These are phyloP conservation scores for Cantharis nigra DNA, from an alignment of 2,888 invertebrate species.

Conservation along the genomic window DNA sequence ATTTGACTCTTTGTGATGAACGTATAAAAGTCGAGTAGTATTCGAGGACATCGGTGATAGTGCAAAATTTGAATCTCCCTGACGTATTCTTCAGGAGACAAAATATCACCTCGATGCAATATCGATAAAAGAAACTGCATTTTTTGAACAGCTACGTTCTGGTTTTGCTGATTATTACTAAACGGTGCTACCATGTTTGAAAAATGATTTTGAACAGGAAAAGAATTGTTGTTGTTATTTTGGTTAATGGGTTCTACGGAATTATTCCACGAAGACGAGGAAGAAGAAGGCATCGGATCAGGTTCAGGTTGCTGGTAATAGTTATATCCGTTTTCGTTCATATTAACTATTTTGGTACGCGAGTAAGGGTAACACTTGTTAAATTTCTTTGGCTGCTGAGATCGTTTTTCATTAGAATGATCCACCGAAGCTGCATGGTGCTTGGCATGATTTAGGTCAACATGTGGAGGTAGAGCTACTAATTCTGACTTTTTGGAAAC, in stretches of 20 bases:
- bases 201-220: neutral
- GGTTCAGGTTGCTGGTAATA: neutral
- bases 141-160: neutral
- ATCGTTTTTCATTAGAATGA: neutral
- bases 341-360: neutral
- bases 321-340: neutral
- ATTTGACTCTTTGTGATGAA: constrained; percentile 47
- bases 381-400: neutral
- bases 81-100: constrained; percentile 39
- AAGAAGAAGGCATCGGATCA: neutral
- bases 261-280: neutral
- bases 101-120: neutral
- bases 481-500: neutral
- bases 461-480: neutral
- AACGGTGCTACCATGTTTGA: neutral
- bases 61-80: constrained; percentile 39
- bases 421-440: neutral
- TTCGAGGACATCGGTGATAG: constrained; percentile 32
- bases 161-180: neutral
- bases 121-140: neutral
- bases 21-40: constrained; percentile 43
- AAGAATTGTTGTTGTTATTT: neutral
- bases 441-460: neutral
- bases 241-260: neutral
- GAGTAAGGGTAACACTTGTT: neutral